Conservation (phyloP, 2,888 invertebrate species). For the Autographa pulchrina region DNA sequence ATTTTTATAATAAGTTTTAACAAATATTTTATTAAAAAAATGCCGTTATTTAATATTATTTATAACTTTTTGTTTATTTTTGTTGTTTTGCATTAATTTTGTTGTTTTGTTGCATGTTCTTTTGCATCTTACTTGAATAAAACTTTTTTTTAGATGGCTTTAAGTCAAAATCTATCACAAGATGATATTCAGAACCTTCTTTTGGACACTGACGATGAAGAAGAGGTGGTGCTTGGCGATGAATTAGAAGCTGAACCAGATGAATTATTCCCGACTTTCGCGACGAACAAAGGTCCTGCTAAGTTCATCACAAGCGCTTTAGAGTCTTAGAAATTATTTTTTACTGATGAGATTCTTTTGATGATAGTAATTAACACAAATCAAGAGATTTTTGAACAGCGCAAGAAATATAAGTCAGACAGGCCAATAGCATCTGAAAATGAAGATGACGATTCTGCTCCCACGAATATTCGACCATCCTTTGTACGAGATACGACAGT, state of each 20-base stretch:
- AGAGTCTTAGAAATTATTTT: not conserved
- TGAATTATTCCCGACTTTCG: not conserved
- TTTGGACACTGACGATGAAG: too few relatives aligned
- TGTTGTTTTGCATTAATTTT: too few relatives aligned
- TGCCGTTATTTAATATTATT: too few relatives aligned
- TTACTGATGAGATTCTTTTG: not conserved
- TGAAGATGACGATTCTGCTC: not conserved
- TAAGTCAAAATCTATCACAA: constrained; percentile 5
- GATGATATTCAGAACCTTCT: too few relatives aligned
- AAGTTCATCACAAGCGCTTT: not conserved
- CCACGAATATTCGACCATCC: not conserved
- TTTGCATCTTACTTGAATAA: not conserved
- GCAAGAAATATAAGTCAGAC: not conserved
- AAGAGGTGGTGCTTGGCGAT: too few relatives aligned
- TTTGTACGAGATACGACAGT: constrained; percentile 3
- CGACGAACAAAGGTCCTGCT: not conserved
- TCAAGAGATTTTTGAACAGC: not conserved
- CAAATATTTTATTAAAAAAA: too few relatives aligned
- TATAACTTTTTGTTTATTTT: too few relatives aligned
- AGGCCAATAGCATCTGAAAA: constrained; percentile 1
- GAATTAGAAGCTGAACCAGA: not conserved
- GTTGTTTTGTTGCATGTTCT: too few relatives aligned
- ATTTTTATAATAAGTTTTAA: too few relatives aligned
- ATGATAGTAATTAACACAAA: not conserved
- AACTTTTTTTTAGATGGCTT: constrained; percentile 4